Conservation (phyloP, 2,888 invertebrate genomes). For the Trisateles emortualis region DNA sequence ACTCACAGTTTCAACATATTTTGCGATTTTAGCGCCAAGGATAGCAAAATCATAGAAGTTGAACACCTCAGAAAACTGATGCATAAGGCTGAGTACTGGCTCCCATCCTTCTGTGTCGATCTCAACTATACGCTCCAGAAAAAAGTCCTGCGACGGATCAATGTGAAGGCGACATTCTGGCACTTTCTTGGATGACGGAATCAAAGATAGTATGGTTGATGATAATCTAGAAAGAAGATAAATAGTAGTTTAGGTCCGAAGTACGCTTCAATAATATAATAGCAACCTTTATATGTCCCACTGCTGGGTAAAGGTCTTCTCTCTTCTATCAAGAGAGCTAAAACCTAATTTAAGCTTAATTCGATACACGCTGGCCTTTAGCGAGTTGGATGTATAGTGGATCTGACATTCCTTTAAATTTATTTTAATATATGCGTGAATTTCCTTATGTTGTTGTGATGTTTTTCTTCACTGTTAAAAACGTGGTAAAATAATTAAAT, state of each 20-base stretch:
- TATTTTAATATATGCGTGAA: no score
- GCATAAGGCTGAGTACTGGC: conserved; percentile 66
- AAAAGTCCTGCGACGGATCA: conserved; percentile 66
- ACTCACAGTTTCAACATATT: conserved; percentile 75
- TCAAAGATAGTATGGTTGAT: conserved; percentile 55
- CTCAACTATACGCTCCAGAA: conserved; percentile 57
- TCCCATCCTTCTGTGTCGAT: conserved; percentile 67
- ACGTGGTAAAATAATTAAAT: no score
- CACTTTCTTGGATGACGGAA: conserved; percentile 58
- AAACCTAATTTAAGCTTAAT: no score
- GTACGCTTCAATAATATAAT: neutral
- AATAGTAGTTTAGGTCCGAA: neutral
- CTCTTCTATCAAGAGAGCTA: no score
- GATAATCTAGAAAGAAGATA: conserved; percentile 56
- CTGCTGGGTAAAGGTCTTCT: no score
- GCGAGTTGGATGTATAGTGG: no score
- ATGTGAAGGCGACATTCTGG: conserved; percentile 66
- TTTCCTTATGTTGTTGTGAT: no score
- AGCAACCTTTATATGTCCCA: no score
- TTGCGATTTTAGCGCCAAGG: conserved; percentile 72
- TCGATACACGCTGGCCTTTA: no score
- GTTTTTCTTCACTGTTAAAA: no score
- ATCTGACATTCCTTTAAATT: no score
- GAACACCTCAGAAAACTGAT: conserved; percentile 70
- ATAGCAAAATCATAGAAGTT: conserved; percentile 62